Evolutionary conservation across 1,140 invertebrate species (phyloP).

Genomic region (Berghia stephanieae): DNA sequence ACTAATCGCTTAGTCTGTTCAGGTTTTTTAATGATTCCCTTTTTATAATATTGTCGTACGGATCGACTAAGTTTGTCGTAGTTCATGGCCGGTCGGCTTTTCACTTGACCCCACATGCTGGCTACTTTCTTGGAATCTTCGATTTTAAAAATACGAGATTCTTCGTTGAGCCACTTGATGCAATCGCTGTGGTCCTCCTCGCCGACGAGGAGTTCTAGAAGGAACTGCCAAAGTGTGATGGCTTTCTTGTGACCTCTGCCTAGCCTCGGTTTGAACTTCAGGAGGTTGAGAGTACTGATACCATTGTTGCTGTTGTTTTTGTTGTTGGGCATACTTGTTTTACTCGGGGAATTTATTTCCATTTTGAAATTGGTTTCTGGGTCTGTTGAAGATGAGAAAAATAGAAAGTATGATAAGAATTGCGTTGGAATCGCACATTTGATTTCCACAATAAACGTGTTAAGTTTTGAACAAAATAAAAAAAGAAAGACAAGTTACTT

Average conservation of each 20-base stretch:
- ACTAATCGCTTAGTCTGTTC: conserved; percentile 96
- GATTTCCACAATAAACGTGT: too few relatives aligned
- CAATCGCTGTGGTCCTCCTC: conserved; percentile 89
- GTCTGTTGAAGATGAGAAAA: too few relatives aligned
- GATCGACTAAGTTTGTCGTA: conserved; percentile 98
- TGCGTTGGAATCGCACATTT: too few relatives aligned
- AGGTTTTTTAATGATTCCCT: conserved; percentile 99
- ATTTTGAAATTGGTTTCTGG: too few relatives aligned
- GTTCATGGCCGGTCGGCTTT: conserved; percentile 99
- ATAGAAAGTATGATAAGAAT: too few relatives aligned
- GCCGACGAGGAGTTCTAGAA: conserved; percentile 92
- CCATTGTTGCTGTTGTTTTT: background rate
- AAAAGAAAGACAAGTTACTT: too few relatives aligned
- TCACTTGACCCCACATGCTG: conserved; percentile 93
- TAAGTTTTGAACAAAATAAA: too few relatives aligned
- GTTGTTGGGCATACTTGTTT: background rate
- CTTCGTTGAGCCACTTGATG: conserved; percentile 94
- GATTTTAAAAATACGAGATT: conserved; percentile 92
- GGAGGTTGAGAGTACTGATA: background rate
- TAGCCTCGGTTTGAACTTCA: background rate
- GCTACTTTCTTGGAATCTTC: conserved; percentile 97
- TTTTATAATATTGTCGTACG: conserved; percentile 99
- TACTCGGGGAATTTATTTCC: background rate
- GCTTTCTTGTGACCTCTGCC: conserved; percentile 47
- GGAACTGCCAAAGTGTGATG: conserved; percentile 99